phyloP scores from a whole-genome alignment of 1,140 invertebrate genomes.

The Lasioglossum albipes region DNA sequence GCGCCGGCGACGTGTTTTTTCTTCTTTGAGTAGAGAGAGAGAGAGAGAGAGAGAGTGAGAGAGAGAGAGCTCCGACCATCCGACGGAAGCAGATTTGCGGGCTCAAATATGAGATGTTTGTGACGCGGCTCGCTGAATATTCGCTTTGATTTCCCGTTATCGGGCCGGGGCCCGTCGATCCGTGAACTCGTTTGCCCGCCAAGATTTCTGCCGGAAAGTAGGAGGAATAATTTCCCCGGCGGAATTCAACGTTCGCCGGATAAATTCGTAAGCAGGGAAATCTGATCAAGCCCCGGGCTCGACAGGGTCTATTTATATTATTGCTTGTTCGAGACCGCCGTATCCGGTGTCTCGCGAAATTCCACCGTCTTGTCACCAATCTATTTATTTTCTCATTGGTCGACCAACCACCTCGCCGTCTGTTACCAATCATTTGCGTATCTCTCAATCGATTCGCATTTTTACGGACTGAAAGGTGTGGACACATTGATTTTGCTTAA shows the following conservation, averaged over 20 bases:
- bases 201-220: conserved; percentile 40
- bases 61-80: conserved; percentile 7
- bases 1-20: conserved; percentile 40
- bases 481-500: no score
- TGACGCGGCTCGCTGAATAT: conserved; percentile 34
- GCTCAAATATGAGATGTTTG: conserved; percentile 60
- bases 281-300: neutral
- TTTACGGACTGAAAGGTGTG: no score
- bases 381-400: neutral
- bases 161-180: conserved; percentile 41
- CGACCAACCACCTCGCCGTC: no score
- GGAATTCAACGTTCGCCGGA: conserved; percentile 19
- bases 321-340: neutral
- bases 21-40: conserved; percentile 36
- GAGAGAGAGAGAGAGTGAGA: neutral
- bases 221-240: conserved; percentile 16
- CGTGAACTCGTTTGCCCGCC: conserved; percentile 47
- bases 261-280: conserved; percentile 19
- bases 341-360: neutral
- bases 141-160: conserved; percentile 61
- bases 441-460: no score
- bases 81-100: conserved; percentile 34
- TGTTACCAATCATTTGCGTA: no score
- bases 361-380: neutral
- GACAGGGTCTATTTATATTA: conserved; percentile 8